A percentile compares a stretch with the other conserved stretches of the same genome.
Conservation (phyloP, 1,140 invertebrate species). For the Brevipalpus yothersi region DNA sequence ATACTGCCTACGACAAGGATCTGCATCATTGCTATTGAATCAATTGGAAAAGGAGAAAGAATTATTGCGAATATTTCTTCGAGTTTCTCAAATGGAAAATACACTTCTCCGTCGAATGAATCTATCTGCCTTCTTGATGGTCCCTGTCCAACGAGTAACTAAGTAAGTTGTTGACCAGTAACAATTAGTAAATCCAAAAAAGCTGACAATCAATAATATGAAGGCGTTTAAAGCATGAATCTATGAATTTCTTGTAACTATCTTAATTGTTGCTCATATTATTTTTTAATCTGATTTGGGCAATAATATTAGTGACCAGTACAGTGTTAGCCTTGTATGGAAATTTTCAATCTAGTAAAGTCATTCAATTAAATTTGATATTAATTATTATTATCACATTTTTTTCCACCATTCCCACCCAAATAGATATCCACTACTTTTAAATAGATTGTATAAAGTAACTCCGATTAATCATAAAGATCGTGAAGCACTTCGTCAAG, state of each 20-base stretch:
- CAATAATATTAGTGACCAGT: too few species aligned
- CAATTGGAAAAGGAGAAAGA: conserved; percentile 87
- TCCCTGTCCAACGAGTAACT: conserved; percentile 24
- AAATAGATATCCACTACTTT: conserved; percentile 60
- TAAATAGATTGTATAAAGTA: conserved; percentile 71
- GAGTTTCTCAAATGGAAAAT: conserved; percentile 90
- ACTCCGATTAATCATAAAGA: conserved; percentile 53
- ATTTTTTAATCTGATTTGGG: too few species aligned
- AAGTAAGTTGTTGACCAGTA: conserved; percentile 24
- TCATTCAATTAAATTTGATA: neutral
- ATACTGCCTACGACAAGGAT: conserved; percentile 60
- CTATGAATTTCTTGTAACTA: too few species aligned
- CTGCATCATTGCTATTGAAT: conserved; percentile 60
- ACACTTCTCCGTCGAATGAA: conserved; percentile 75
- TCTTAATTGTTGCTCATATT: too few species aligned
- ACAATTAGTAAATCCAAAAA: neutral
- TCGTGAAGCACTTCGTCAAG: conserved; percentile 40
- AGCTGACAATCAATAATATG: neutral
- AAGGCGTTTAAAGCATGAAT: neutral
- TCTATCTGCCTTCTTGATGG: conserved; percentile 87
- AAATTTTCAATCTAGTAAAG: too few species aligned
- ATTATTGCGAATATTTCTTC: conserved; percentile 68
- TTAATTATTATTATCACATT: too few species aligned
- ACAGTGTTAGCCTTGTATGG: too few species aligned
- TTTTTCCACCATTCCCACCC: too few species aligned